Conservation (phyloP, 1,140 invertebrate genomes). For the Pseudomyrmex gracilis region DNA sequence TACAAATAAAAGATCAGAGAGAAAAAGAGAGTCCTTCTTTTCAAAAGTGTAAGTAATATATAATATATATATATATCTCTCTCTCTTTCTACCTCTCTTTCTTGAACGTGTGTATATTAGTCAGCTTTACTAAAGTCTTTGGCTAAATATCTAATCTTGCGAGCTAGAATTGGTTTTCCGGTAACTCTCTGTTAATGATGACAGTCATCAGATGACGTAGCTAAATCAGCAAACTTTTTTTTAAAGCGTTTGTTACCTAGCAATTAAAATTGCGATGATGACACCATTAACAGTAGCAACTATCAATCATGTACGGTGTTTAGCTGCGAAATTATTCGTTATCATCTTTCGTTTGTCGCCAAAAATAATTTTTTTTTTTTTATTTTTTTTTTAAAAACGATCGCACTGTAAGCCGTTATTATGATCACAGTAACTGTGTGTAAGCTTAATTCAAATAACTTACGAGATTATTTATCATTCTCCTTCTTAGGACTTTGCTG, state of each 20-base stretch:
- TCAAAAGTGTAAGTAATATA: slow-evolving; percentile 67
- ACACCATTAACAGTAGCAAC: slow-evolving; percentile 44
- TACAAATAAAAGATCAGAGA: slow-evolving; percentile 72
- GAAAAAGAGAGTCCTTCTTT: slow-evolving; percentile 31
- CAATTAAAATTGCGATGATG: slow-evolving; percentile 54
- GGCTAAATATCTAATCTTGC: slow-evolving; percentile 78
- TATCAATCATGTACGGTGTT: slow-evolving; percentile 48
- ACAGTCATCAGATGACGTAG: slow-evolving; percentile 61
- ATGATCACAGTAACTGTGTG: slow-evolving; percentile 61
- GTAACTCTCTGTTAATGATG: slow-evolving; percentile 70
- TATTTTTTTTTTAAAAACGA: slow-evolving; percentile 20
- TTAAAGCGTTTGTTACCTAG: slow-evolving; percentile 48
- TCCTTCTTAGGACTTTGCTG: slow-evolving; percentile 44
- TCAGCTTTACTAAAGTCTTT: slow-evolving; percentile 78
- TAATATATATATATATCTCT: too few relatives aligned
- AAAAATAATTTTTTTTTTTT: slow-evolving; percentile 35
- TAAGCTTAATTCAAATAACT: slow-evolving; percentile 39
- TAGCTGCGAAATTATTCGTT: slow-evolving; percentile 55
- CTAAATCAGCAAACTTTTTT: slow-evolving; percentile 49
- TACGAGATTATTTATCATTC: slow-evolving; percentile 54
- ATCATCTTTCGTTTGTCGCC: slow-evolving; percentile 26
- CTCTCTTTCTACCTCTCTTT: too few relatives aligned
- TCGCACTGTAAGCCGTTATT: slow-evolving; percentile 42
- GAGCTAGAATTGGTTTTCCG: slow-evolving; percentile 69
- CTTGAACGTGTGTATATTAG: slow-evolving; percentile 56